Conservation (phyloP, 2,797 vertebrate genomes). For the Sphaeramia orbicularis region DNA sequence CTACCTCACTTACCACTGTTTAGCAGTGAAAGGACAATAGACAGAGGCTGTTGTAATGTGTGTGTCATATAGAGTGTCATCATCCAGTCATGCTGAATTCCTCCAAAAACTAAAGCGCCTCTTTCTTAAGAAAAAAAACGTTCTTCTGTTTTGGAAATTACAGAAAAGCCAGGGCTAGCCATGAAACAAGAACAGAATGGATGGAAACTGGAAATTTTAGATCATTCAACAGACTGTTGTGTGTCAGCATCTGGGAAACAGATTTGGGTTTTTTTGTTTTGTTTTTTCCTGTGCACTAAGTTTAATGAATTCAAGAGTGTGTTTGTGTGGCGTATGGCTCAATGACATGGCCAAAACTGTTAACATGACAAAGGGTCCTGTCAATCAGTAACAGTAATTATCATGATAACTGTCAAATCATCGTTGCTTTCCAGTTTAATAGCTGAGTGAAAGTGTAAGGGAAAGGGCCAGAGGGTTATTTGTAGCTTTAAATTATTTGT, state of each 20-base stretch:
- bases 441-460: no score
- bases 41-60: background rate
- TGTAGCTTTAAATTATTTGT: no score
- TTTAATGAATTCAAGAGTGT: background rate
- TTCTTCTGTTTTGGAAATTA: conserved; percentile 6
- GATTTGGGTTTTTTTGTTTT: conserved; percentile 22
- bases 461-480: no score
- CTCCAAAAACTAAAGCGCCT: background rate
- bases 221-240: conserved; percentile 18
- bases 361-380: no score
- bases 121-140: background rate
- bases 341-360: no score
- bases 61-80: background rate
- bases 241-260: conserved; percentile 36
- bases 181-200: conserved; percentile 12
- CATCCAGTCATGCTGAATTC: conserved; percentile 5
- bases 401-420: no score
- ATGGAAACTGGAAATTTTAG: conserved; percentile 53
- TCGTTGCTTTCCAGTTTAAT: no score
- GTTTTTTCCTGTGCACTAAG: conserved; percentile 15
- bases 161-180: background rate
- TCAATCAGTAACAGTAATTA: no score
- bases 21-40: conserved; percentile 2
- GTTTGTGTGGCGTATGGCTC: background rate
- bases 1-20: background rate